Evolutionary conservation across 2,888 invertebrate species (phyloP).

Genomic region (Crioceris asparagi): DNA sequence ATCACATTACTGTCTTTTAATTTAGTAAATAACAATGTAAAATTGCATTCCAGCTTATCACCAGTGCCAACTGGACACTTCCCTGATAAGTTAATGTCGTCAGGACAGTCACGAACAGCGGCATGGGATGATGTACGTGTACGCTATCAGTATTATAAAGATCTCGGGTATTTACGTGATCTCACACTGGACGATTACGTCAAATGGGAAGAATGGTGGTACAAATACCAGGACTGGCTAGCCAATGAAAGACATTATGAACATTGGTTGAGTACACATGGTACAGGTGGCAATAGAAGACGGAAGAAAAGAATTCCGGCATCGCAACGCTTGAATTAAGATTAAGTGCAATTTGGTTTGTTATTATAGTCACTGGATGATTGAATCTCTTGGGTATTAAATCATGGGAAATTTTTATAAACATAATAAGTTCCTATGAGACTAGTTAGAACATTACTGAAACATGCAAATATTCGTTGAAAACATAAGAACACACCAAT

Average conservation of each 20-base stretch:
- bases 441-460: no score
- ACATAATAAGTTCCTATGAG: no score
- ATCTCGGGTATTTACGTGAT: slow-evolving; percentile 73
- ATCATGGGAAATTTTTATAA: no score
- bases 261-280: slow-evolving; percentile 50
- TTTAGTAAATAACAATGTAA: neutral
- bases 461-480: no score
- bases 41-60: slow-evolving; percentile 45
- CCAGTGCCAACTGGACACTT: slow-evolving; percentile 66
- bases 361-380: no score
- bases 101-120: slow-evolving; percentile 57
- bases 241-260: slow-evolving; percentile 71
- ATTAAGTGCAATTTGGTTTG: no score
- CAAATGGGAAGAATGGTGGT: slow-evolving; percentile 95
- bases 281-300: no score
- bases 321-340: no score
- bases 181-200: slow-evolving; percentile 71
- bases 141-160: slow-evolving; percentile 81
- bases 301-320: no score
- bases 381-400: no score
- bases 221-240: slow-evolving; percentile 84
- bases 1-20: neutral
- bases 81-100: slow-evolving; percentile 64
- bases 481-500: no score
- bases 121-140: slow-evolving; percentile 86